Percentiles rank a stretch among this genome's conserved stretches.
phyloP scores from a whole-genome alignment of 2,888 invertebrate genomes.

The Operophtera brumata region DNA sequence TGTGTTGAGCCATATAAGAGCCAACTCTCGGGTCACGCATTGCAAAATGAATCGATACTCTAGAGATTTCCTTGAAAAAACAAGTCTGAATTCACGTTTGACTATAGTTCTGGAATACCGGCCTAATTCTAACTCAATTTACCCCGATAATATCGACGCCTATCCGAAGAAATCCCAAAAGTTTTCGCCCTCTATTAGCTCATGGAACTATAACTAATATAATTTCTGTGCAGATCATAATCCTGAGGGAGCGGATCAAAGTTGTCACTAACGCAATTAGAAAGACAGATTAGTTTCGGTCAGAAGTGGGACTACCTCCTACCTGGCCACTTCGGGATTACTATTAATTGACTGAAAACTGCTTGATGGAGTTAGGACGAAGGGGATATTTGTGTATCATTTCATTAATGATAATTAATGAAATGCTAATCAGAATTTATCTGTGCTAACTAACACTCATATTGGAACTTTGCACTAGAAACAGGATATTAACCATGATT shows the following conservation, averaged over 20 bases:
- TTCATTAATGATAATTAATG: no score
- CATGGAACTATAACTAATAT: slow-evolving; percentile 70
- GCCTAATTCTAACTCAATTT: not conserved
- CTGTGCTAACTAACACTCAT: no score
- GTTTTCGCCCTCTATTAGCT: slow-evolving; percentile 64
- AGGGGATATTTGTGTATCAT: no score
- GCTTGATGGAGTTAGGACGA: slow-evolving; percentile 30
- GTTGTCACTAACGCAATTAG: slow-evolving; percentile 78
- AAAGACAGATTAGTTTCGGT: slow-evolving; percentile 76
- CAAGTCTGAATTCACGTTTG: no score
- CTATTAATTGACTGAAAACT: slow-evolving; percentile 56
- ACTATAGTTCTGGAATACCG: no score
- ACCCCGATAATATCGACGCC: slow-evolving; percentile 22
- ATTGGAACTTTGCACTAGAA: no score
- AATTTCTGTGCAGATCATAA: slow-evolving; percentile 75
- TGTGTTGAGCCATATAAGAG: no score
- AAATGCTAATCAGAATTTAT: no score
- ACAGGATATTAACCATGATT: no score
- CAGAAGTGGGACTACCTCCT: slow-evolving; percentile 49
- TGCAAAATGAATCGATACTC: no score
- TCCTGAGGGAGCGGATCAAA: slow-evolving; percentile 76
- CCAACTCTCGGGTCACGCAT: no score
- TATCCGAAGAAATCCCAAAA: slow-evolving; percentile 33
- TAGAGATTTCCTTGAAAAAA: no score
- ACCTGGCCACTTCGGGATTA: slow-evolving; percentile 66